phyloP scores from a whole-genome alignment of 2,797 vertebrate species.

The Apogon talboti region DNA sequence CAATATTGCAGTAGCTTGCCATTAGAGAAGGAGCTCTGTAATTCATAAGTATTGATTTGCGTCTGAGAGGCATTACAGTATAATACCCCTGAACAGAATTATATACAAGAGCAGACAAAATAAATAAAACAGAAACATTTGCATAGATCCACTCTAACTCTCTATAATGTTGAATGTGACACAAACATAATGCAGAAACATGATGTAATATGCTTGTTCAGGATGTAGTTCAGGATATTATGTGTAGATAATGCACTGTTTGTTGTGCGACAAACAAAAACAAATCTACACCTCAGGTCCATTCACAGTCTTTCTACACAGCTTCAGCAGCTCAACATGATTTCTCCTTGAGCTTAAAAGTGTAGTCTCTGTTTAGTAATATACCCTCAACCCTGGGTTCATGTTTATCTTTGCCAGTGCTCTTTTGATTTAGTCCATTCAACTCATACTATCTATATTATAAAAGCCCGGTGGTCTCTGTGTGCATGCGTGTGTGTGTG shows the following conservation, averaged over 20 bases:
- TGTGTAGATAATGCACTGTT: conserved; percentile 8
- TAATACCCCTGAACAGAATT: conserved; percentile 45
- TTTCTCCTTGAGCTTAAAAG: background rate
- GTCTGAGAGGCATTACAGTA: conserved; percentile 52
- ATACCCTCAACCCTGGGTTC: background rate
- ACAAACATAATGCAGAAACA: conserved; percentile 9
- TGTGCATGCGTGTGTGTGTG: too few species aligned
- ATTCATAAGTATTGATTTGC: conserved; percentile 78
- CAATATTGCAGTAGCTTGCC: conserved; percentile 29
- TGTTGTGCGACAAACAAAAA: too few species aligned
- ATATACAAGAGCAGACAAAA: conserved; percentile 22
- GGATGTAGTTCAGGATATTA: conserved; percentile 23
- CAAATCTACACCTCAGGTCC: too few species aligned
- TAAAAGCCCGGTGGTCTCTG: too few species aligned
- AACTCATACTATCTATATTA: too few species aligned
- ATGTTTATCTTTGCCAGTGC: background rate
- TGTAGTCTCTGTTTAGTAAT: conserved; percentile 2
- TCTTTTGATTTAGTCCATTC: conserved; percentile 21
- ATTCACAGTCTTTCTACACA: too few species aligned
- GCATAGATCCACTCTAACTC: conserved; percentile 26
- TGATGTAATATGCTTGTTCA: conserved; percentile 19
- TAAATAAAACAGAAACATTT: conserved; percentile 52
- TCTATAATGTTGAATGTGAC: conserved; percentile 34
- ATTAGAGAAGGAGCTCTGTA: conserved; percentile 61
- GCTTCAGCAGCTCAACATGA: too few species aligned